Evolutionary conservation across 2,113 vertebrate genomes (phyloP).

Genomic region (Mus pahari): DNA sequence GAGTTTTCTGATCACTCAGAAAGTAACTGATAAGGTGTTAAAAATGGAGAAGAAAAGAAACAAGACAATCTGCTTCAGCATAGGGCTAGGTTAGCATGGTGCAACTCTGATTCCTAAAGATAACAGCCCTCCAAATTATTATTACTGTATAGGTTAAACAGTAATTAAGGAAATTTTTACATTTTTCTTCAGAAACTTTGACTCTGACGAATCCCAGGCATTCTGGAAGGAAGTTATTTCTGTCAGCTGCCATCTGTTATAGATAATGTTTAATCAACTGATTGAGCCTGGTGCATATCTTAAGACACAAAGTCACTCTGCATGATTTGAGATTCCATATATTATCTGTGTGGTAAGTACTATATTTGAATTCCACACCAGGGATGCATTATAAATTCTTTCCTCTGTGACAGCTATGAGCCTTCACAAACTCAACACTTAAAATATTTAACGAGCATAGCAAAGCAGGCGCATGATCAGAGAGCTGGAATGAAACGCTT

Average conservation of each 20-base stretch:
- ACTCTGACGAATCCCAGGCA: slow-evolving; percentile 31
- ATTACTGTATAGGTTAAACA: neutral
- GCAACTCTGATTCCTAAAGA: neutral
- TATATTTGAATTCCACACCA: slow-evolving; percentile 69
- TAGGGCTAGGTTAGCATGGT: neutral
- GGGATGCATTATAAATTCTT: slow-evolving; percentile 40
- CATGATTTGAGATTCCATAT: slow-evolving; percentile 49
- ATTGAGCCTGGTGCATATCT: slow-evolving; percentile 45
- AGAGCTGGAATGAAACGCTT: neutral
- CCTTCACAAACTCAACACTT: slow-evolving; percentile 71
- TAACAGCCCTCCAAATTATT: neutral
- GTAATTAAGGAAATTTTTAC: neutral
- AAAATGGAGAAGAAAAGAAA: neutral
- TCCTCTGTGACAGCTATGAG: slow-evolving; percentile 51
- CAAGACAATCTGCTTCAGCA: neutral
- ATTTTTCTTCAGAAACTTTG: neutral
- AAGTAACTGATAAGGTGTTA: neutral
- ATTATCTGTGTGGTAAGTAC: slow-evolving; percentile 16
- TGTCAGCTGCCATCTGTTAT: slow-evolving; percentile 65
- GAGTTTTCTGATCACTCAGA: neutral
- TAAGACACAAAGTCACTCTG: slow-evolving; percentile 58
- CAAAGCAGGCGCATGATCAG: neutral
- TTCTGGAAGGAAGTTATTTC: slow-evolving; percentile 48
- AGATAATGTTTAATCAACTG: slow-evolving; percentile 71
- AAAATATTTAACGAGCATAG: slow-evolving; percentile 68